phyloP scores from a whole-genome alignment of 2,113 vertebrate species.

The Neoarius graeffei region DNA sequence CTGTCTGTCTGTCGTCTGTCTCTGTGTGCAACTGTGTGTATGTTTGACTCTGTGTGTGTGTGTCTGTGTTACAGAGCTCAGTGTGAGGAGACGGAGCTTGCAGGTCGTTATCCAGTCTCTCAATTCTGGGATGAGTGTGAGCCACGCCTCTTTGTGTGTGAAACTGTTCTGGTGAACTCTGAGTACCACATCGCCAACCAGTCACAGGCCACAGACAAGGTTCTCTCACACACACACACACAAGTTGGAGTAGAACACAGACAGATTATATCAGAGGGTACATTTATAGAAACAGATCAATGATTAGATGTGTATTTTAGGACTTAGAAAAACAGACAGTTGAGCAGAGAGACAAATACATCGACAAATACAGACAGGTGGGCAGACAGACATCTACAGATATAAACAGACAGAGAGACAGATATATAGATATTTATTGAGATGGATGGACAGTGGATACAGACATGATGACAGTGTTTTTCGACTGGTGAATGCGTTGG shows the following conservation, averaged over 20 bases:
- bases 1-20: too few relatives aligned
- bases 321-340: too few relatives aligned
- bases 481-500: too few relatives aligned
- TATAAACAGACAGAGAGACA: too few relatives aligned
- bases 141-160: slow-evolving; percentile 89
- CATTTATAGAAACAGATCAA: neutral
- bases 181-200: slow-evolving; percentile 54
- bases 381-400: too few relatives aligned
- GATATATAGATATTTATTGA: too few relatives aligned
- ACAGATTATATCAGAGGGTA: neutral
- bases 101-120: slow-evolving; percentile 74
- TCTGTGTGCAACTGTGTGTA: neutral
- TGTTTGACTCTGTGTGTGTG: neutral
- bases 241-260: neutral
- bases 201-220: slow-evolving; percentile 57
- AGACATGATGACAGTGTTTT: too few relatives aligned
- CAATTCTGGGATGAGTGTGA: slow-evolving; percentile 95
- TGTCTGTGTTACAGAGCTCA: slow-evolving; percentile 67
- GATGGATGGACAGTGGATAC: too few relatives aligned
- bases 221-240: neutral
- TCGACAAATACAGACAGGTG: too few relatives aligned
- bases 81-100: slow-evolving; percentile 68
- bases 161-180: slow-evolving; percentile 72
- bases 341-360: too few relatives aligned
- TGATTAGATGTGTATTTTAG: too few relatives aligned